Base-by-base conservation (phyloP, 2,113 vertebrate species). In the Paratilapia polleni region DNA sequence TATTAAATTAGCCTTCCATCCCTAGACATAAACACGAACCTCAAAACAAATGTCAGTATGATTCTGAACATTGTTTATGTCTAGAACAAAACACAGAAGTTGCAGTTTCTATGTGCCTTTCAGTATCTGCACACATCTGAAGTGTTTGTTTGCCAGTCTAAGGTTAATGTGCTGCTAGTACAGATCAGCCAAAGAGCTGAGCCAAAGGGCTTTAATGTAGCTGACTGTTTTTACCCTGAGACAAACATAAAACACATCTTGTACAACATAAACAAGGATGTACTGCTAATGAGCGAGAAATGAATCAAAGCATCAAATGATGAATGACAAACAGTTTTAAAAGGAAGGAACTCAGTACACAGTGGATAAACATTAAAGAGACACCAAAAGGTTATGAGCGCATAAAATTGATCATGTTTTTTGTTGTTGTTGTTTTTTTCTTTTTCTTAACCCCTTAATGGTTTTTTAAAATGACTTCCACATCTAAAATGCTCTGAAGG, bases 241-340 rank as follows among this genome's bases (percentile, higher is more conserved):
- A 49, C 43, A 70, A 73, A 73, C 43, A 73, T 73, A 73, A 73
- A 73, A 52, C 43, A 52, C 1, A 10, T 73, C 66, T 31, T 73
- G 66, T 73, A 8, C 52, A 73, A 73, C 68, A 73, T 54, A 73
- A 73, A 73, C 19, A 14, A 73, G 68, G 68, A 13, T 73, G 68
- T 73, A n/a, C 26, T 73, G 47, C 68, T 73, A 31, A 73, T 54
- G 68, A 73, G 26, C 19, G 34, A 52, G 26, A 73, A 54, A 73
- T 0, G 1, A 49, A n/a, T 54, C 47, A 73, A 73, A 34, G 47
- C 47, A n/a, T 73, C 47, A 73, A 54, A 73, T 73, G 47, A 73
- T 52, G 17, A 22, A 73, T 6, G 6, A 52, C 31, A 54, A 73
- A 31, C 26, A 52, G 43, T 43, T 31, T 73, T 52, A 3, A 73